Percentiles rank a stretch among this genome's conserved stretches.
These are phyloP conservation scores for Rhinella marina DNA, from an alignment of 2,797 vertebrate species.

Conservation along the genomic window DNA sequence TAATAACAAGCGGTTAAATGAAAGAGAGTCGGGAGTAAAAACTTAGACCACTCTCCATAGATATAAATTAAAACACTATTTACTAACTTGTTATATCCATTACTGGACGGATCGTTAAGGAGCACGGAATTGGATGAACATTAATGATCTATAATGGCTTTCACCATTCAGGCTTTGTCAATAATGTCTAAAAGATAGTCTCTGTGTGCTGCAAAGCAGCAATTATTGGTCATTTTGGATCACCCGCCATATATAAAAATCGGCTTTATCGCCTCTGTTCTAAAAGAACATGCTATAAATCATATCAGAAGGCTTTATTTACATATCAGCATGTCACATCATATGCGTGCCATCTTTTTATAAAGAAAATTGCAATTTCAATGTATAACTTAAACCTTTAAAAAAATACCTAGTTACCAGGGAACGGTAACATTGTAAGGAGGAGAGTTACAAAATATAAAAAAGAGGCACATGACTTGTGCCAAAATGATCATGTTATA, in stretches of 20 bases:
- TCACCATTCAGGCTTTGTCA: constrained; percentile 27
- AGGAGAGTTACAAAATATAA: neutral
- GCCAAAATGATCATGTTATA: neutral
- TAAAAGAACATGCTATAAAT: neutral
- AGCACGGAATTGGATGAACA: constrained; percentile 26
- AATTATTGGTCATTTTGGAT: constrained; percentile 58
- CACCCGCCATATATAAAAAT: neutral
- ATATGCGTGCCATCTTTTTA: neutral
- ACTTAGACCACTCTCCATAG: neutral
- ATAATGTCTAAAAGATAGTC: constrained; percentile 39
- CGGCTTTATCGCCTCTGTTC: neutral
- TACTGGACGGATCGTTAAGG: constrained; percentile 27
- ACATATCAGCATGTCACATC: neutral
- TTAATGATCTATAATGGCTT: constrained; percentile 49
- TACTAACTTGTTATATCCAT: constrained; percentile 46
- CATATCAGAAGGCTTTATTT: neutral
- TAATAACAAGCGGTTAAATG: neutral
- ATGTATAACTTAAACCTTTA: neutral
- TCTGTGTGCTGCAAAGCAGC: neutral
- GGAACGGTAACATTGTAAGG: neutral
- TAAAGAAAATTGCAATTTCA: neutral
- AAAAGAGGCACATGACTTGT: neutral
- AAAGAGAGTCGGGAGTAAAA: neutral
- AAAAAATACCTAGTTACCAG: neutral
- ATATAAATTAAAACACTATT: constrained; percentile 27